Evolutionary conservation across 2,888 invertebrate genomes (phyloP), one percentile per base, ranked within the genome.

Genomic region (Bembecia ichneumoniformis): DNA sequence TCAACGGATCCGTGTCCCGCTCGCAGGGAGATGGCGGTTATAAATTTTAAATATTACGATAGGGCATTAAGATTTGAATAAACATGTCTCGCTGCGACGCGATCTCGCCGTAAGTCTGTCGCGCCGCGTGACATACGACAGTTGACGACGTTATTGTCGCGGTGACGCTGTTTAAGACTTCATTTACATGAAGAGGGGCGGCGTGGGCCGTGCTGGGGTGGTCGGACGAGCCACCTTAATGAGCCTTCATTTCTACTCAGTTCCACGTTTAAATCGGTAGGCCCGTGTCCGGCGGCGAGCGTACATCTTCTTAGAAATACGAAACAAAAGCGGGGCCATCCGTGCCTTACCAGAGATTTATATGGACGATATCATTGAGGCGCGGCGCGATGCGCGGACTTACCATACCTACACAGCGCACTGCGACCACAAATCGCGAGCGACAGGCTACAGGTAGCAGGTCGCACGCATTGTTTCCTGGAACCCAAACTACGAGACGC

Each of bases 381-480:
- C 28, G 40, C 40, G 40, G 40, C 14, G 40, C 28, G 40, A n/a
- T n/a, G 40, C 14, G 11, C 40, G 3, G 40, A 40, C 48, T 13
- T 48, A 28, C 36, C 36, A 40, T 36, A 35, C 35, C 36, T 10
- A 40, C 17, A 15, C 17, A 13, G 44, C 44, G 49, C 48, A 52
- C 52, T 45, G 45, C 54, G 58, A 49, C 74, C 74, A 77, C 77
- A 77, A 74, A 73, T 71, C 79, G 76, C 71, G 59, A 56, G 59
- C 68, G 72, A 68, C 70, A 65, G 63, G 62, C 72, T 73, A 77
- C 82, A 81, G 80, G 82, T 80, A 80, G 79, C 79, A 64, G 61
- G 66, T 75, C 75, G 69, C 77, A 73, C 80, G 79, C 82, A 79
- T 81, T 81, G 83, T 80, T 82, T 80, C 83, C 77, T 67, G 73